These are phyloP conservation scores for Porites cylindrica DNA, from an alignment of 92 coral and sea anemone genomes.

Conservation along the genomic window DNA sequence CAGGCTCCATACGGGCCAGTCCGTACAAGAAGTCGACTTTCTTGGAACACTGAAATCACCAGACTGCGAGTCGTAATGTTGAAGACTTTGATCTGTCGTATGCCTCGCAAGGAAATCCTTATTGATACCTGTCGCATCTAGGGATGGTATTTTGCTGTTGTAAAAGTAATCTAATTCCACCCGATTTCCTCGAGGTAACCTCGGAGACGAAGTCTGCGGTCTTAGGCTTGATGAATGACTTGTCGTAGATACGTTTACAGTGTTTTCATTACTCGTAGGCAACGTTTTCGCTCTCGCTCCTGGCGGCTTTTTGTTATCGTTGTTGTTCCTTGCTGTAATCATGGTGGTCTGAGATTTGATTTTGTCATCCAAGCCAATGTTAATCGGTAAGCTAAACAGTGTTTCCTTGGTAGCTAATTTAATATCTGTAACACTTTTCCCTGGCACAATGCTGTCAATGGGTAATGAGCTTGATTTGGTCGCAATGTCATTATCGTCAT, in stretches of 20 bases:
- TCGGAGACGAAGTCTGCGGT: conserved; percentile 9
- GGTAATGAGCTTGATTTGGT: neutral
- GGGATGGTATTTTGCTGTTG: neutral
- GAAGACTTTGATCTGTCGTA: conserved; percentile 32
- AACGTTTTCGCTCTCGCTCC: neutral
- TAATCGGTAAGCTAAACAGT: neutral
- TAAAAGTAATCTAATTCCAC: neutral
- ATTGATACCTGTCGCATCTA: conserved; percentile 26
- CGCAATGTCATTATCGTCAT: neutral
- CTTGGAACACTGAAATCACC: neutral
- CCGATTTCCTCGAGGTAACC: too few relatives aligned
- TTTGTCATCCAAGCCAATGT: neutral
- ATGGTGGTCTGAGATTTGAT: neutral
- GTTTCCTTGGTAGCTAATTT: neutral
- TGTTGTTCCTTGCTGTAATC: neutral
- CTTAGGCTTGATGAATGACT: neutral
- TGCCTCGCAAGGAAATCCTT: conserved; percentile 26
- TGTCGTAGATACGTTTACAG: neutral
- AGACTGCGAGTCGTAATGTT: neutral
- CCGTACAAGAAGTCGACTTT: neutral
- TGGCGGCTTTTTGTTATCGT: neutral
- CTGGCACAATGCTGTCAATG: neutral
- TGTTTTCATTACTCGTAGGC: neutral
- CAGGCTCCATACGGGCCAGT: neutral
- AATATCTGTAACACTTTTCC: neutral